These are phyloP conservation scores for Micoletzkya japonica DNA, from an alignment of 2,888 invertebrate genomes.

Conservation along the genomic window DNA sequence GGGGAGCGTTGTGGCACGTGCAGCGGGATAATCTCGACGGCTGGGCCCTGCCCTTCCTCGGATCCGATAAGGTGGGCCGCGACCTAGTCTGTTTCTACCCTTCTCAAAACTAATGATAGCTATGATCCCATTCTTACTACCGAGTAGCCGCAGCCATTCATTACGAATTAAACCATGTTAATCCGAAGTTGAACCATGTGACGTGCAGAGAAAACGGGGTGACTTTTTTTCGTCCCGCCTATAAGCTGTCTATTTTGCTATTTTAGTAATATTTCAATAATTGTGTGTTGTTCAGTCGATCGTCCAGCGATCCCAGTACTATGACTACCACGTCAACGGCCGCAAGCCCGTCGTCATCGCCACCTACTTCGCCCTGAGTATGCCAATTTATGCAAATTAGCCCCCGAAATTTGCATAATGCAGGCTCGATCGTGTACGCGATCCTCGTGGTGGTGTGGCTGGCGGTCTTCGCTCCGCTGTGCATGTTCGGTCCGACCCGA, in stretches of 20 bases:
- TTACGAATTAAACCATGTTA: neutral
- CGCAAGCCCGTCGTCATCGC: conserved; percentile 17
- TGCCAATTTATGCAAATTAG: neutral
- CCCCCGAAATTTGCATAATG: neutral
- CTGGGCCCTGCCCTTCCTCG: conserved; percentile 77
- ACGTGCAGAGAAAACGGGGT: too few species aligned
- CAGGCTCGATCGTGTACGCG: conserved; percentile 70
- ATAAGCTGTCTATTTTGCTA: too few species aligned
- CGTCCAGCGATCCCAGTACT: conserved; percentile 76
- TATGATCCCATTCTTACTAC: too few species aligned
- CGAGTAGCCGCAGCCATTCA: too few species aligned
- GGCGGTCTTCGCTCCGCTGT: conserved; percentile 70
- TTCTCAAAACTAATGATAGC: too few species aligned
- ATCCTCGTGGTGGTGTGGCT: conserved; percentile 65
- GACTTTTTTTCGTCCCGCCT: too few species aligned
- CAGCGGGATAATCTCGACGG: conserved; percentile 55
- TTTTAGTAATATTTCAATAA: neutral
- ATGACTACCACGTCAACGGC: conserved; percentile 71
- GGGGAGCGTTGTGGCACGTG: conserved; percentile 51
- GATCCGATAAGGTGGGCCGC: conserved; percentile 65
- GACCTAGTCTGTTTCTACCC: too few species aligned
- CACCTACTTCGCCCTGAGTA: conserved; percentile 24
- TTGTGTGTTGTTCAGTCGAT: conserved; percentile 59
- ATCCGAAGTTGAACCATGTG: too few species aligned
- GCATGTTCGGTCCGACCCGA: conserved; percentile 73